Evolutionary conservation across 1,140 invertebrate species (phyloP), one percentile per base, ranked within the genome.

Genomic region (Drosophila bifasciata): DNA sequence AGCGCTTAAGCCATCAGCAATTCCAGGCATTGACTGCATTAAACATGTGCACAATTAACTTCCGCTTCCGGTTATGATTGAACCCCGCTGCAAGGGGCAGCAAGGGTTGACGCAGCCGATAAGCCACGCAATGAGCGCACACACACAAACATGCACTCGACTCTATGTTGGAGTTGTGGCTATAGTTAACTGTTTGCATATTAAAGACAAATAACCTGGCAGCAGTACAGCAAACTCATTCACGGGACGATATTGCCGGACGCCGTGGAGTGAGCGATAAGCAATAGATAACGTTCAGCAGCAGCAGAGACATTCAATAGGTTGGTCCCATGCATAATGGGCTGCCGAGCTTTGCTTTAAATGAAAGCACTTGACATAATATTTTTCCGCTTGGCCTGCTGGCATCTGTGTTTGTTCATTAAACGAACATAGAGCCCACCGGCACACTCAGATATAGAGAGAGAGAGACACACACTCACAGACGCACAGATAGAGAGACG

Each of bases 21-120:
- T 0, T 1, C 5, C 23, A 25, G 0, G 23, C 6, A 25, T 46
- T 36, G 58, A 46, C 59, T 69, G 69, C 58, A 69, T 83, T 60
- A 67, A 73, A 53, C 73, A 86, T 86, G 64, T 67, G 73, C 68
- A 75, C 81, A 85, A 85, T 85, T 86, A 77, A 86, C 81, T 81
- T 85, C 77, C 81, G 81, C 77, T 85, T 85, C 81, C 81, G 81
- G 81, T 85, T 74, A 70, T 86, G 81, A 86, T 85, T 85, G 81
- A 80, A 62, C 48, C 48, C 44, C 45, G 59, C n/a, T n/a, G 49
- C 40, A 19, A 50, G 57, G 58, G 53, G 36, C 74, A n/a, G n/a
- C n/a, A n/a, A 63, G 32, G 6, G 9, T 9, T 28, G 28, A n/a
- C 8, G 8, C 5, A 16, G 45, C 64, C 57, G 60, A 64, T 69